Base-by-base conservation (phyloP, 2,888 invertebrate species). In the Balanococcus diminutus region DNA sequence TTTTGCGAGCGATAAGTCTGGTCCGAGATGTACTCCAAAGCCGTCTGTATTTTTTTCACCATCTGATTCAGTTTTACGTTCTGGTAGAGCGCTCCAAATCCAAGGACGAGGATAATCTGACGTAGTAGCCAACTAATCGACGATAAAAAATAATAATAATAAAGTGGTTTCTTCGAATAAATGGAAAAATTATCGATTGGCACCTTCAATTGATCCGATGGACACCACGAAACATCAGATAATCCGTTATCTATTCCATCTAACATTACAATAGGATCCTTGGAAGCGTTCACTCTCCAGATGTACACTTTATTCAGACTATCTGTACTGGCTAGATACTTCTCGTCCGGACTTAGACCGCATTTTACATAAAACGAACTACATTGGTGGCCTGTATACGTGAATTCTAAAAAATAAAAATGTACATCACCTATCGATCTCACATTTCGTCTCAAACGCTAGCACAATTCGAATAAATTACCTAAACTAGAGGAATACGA, bases 291-390 rank as follows among this genome's bases (percentile, higher is more conserved):
- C 5, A 94, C 92, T 89, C 93, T 94, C 97, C 97, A 98, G 85
- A 98, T 93, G 89, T 96, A 97, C 0, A 96, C 97, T 88, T 93
- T 92, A 88, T 94, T 94, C 90, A 96, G 96, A 88, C 95, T 95
- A 88, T 96, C 96, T n/a, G 97, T 97, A 90, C 96, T 96, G 0
- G 96, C 91, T 32, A 98, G 91, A 90, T 96, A 97, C 87, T 91
- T 91, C 4, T 95, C 94, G 90, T 97, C 96, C 0, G 94, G 93
- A 89, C 96, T 96, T 39, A 97, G 91, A 87, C 94, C 92, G 0
- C 95, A 93, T 90, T 96, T 96, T 46, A 97, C 94, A 90, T 96
- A 97, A 91, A 96, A 97, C 0, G 96, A 94, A 86, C 93, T 92
- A 90, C 94, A 95, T 88, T 94, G 92, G 89, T 96, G 94, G 0